Percentiles rank a stretch among this genome's conserved stretches.
These are phyloP conservation scores for Etheostoma spectabile DNA, from an alignment of 2,113 vertebrate species.

Conservation along the genomic window DNA sequence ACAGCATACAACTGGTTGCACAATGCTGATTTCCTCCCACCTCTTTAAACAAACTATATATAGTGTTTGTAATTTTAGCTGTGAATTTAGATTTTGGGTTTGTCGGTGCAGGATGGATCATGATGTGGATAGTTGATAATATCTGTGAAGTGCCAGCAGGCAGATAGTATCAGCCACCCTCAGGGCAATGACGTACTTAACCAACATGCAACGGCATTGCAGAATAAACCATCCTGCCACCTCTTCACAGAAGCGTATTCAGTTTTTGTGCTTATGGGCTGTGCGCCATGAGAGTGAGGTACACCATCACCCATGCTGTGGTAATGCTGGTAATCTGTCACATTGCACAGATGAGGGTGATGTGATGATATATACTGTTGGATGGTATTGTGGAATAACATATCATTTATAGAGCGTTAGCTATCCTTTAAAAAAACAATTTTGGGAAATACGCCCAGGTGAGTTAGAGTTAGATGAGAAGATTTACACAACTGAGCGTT, in stretches of 20 bases:
- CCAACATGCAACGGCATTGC: conserved; percentile 38
- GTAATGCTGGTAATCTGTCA: conserved; percentile 37
- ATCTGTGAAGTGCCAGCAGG: conserved; percentile 59
- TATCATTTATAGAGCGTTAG: conserved; percentile 2
- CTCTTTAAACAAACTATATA: conserved; percentile 52
- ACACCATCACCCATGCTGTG: conserved; percentile 40
- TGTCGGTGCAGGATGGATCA: conserved; percentile 55
- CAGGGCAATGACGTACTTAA: conserved; percentile 51
- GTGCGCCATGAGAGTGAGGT: conserved; percentile 15
- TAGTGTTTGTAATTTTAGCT: conserved; percentile 52
- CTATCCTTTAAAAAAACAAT: background rate
- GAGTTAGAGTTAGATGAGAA: background rate
- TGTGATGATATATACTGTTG: background rate
- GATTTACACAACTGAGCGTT: background rate
- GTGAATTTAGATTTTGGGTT: conserved; percentile 54
- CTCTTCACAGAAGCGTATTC: conserved; percentile 13
- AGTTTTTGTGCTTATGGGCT: background rate
- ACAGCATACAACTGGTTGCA: conserved; percentile 35
- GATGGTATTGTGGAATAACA: background rate
- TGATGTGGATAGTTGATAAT: conserved; percentile 60
- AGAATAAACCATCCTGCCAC: conserved; percentile 43
- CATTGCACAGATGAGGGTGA: background rate
- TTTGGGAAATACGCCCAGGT: background rate
- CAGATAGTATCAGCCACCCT: conserved; percentile 54
- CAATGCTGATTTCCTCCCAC: conserved; percentile 36